Percentiles rank a stretch among this genome's conserved stretches.
Conservation (phyloP, 2,888 invertebrate genomes). For the Ochropleura leucogaster region DNA sequence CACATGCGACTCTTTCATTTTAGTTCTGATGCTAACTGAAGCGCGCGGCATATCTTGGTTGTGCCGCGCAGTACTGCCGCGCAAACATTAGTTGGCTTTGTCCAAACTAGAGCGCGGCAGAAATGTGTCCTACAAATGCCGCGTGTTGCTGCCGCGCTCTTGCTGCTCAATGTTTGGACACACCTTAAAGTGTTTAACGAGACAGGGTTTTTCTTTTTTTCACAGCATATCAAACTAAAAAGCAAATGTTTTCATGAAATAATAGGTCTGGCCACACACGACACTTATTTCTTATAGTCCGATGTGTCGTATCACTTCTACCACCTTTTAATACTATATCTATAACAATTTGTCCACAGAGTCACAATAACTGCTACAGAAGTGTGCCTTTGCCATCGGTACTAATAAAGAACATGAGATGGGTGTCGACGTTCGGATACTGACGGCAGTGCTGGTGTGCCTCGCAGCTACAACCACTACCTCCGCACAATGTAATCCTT, state of each 20-base stretch:
- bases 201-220: not conserved
- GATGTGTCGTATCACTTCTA: not conserved
- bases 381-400: not conserved
- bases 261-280: not conserved
- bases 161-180: too few species aligned
- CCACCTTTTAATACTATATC: not conserved
- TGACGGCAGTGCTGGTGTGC: slow-evolving; percentile 65
- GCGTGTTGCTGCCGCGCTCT: too few species aligned
- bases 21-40: too few species aligned
- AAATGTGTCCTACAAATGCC: too few species aligned
- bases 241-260: not conserved
- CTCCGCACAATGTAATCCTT: slow-evolving; percentile 62
- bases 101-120: too few species aligned
- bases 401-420: slow-evolving; percentile 73
- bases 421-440: slow-evolving; percentile 69
- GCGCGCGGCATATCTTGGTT: too few species aligned
- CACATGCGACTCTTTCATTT: too few species aligned
- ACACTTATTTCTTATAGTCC: not conserved
- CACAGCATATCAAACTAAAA: not conserved
- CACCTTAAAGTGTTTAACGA: too few species aligned
- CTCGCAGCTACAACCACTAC: slow-evolving; percentile 50
- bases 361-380: not conserved
- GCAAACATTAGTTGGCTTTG: too few species aligned
- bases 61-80: too few species aligned
- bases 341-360: slow-evolving; percentile 15